Conservation (phyloP, 1,140 invertebrate genomes). For the Laodelphax striatellus region DNA sequence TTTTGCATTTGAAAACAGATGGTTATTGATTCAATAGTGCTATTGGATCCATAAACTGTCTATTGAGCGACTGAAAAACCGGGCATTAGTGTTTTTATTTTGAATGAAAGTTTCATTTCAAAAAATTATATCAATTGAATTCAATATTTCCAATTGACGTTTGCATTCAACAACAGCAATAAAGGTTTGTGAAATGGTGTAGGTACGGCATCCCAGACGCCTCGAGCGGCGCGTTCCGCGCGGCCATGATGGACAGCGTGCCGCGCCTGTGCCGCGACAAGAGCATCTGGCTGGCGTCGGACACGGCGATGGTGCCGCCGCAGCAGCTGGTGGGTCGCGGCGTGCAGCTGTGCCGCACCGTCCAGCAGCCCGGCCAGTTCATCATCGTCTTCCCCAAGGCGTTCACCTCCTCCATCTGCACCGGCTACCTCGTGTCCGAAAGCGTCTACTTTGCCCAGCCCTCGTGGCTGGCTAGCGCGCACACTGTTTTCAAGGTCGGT, state of each 20-base stretch:
- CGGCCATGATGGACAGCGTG: constrained; percentile 62
- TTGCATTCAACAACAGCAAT: too few species aligned
- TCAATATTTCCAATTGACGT: too few species aligned
- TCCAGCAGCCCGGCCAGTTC: constrained; percentile 83
- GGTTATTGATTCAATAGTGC: too few species aligned
- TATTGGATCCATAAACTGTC: too few species aligned
- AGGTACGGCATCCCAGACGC: constrained; percentile 76
- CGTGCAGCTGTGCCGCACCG: constrained; percentile 63
- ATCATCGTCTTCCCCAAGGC: constrained; percentile 83
- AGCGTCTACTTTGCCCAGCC: constrained; percentile 79
- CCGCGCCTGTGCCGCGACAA: constrained; percentile 70
- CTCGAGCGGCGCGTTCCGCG: constrained; percentile 58
- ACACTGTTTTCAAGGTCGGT: constrained; percentile 62
- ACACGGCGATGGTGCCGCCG: constrained; percentile 92
- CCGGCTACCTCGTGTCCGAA: constrained; percentile 83
- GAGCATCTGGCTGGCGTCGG: constrained; percentile 78
- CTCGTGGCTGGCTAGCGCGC: constrained; percentile 64
- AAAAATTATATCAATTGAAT: too few species aligned
- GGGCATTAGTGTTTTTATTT: too few species aligned
- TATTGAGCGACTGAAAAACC: too few species aligned
- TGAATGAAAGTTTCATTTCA: too few species aligned
- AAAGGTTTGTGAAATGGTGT: too few species aligned
- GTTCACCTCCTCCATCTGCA: constrained; percentile 80
- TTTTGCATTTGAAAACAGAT: too few species aligned
- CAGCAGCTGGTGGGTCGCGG: constrained; percentile 58